These are phyloP conservation scores for Atlantisia rogersi DNA, from an alignment of 2,113 vertebrate genomes.

Conservation along the genomic window DNA sequence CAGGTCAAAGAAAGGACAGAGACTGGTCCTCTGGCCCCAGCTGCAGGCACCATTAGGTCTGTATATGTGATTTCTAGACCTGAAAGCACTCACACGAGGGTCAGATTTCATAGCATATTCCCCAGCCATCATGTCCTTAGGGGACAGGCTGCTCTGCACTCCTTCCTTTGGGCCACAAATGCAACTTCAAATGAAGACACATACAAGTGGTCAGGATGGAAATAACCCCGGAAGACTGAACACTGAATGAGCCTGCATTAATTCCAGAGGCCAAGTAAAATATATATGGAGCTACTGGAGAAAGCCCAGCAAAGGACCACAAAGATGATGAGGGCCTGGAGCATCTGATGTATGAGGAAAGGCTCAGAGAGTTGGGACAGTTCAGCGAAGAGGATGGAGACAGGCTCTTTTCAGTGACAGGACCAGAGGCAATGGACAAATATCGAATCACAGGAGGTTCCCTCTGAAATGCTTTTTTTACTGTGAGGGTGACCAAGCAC, in stretches of 20 bases:
- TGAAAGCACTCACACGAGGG: not conserved
- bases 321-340: not conserved
- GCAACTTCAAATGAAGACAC: not conserved
- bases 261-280: not conserved
- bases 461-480: not conserved
- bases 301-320: not conserved
- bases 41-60: not conserved
- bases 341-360: not conserved
- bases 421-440: not conserved
- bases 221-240: not conserved
- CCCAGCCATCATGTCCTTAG: not conserved
- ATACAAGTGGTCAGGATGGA: rapidly evolving
- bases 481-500: not conserved
- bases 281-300: not conserved
- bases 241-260: not conserved
- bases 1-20: not conserved
- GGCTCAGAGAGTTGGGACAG: not conserved
- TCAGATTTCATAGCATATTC: not conserved
- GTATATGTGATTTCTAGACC: not conserved
- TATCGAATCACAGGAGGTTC: not conserved
- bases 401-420: not conserved
- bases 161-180: not conserved
- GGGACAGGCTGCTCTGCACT: not conserved
- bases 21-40: not conserved
- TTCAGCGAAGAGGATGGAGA: not conserved